Conservation (phyloP, 2,113 vertebrate species). For the Protomyctophum bolini region DNA sequence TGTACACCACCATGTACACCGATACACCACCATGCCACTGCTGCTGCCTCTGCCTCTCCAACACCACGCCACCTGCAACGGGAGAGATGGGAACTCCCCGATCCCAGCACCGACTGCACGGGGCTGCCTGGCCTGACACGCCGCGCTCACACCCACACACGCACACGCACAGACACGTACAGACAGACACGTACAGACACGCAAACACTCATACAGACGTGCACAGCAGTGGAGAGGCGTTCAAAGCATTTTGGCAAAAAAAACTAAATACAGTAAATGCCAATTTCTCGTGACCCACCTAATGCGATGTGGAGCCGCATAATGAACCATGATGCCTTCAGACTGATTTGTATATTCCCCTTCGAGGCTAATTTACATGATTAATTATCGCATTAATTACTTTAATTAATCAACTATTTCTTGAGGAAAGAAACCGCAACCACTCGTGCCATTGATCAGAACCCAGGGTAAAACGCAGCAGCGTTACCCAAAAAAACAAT, state of each 20-base stretch:
- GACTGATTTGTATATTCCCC: slow-evolving; percentile 32
- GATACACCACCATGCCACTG: no score
- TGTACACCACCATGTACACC: no score
- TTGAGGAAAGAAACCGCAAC: slow-evolving; percentile 1
- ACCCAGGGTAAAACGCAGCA: background rate
- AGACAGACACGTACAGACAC: background rate
- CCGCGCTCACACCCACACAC: slow-evolving; percentile 21
- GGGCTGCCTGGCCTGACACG: slow-evolving; percentile 52
- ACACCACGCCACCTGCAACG: slow-evolving; percentile 3
- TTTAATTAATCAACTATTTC: slow-evolving; percentile 32
- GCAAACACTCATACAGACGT: background rate
- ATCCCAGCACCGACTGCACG: slow-evolving; percentile 54
- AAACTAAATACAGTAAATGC: no score
- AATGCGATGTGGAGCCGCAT: slow-evolving; percentile 15
- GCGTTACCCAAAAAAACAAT: background rate
- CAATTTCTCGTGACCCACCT: slow-evolving; percentile 22
- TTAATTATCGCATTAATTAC: background rate
- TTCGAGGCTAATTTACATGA: background rate
- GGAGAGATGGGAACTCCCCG: slow-evolving; percentile 60
- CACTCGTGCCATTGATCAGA: background rate
- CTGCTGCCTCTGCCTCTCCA: slow-evolving; percentile 62
- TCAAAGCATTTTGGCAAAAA: no score
- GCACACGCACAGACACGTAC: background rate
- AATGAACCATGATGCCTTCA: slow-evolving; percentile 15
- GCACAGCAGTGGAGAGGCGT: no score